A percentile compares a stretch with the other conserved stretches of the same genome.
phyloP scores from a whole-genome alignment of 1,140 invertebrate genomes.

The Conus betulinus region DNA sequence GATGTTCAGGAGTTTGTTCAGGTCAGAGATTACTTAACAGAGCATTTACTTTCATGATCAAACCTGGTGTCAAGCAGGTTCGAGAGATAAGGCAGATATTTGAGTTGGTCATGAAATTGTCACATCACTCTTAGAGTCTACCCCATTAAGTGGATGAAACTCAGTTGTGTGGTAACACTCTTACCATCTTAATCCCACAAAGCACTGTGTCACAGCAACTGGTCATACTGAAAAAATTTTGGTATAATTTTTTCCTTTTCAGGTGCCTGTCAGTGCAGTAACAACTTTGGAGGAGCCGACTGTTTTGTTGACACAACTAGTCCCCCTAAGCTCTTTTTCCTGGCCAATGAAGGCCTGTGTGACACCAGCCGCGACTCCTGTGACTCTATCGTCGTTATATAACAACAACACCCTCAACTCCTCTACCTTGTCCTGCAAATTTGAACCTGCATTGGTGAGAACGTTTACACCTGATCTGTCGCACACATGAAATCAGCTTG shows the following conservation, averaged over 20 bases:
- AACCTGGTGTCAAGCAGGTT: no score
- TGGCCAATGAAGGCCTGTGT: conserved; percentile 55
- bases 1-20: no score
- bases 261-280: conserved; percentile 54
- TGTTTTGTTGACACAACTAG: conserved; percentile 46
- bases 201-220: no score
- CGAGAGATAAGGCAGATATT: no score
- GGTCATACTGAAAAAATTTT: not conserved
- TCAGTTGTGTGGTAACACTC: no score
- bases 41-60: no score
- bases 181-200: no score
- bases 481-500: no score
- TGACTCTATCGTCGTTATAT: conserved; percentile 47
- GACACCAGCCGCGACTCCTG: conserved; percentile 55
- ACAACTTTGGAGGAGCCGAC: conserved; percentile 49
- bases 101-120: no score
- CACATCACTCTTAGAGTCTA: no score
- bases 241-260: conserved; percentile 8
- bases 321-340: conserved; percentile 48
- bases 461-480: not conserved
- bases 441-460: conserved; percentile 49
- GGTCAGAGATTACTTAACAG: no score
- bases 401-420: conserved; percentile 55
- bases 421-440: conserved; percentile 46
- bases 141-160: no score